Evolutionary conservation across 2,888 invertebrate genomes (phyloP).

Genomic region (Druceiella hillmani): DNA sequence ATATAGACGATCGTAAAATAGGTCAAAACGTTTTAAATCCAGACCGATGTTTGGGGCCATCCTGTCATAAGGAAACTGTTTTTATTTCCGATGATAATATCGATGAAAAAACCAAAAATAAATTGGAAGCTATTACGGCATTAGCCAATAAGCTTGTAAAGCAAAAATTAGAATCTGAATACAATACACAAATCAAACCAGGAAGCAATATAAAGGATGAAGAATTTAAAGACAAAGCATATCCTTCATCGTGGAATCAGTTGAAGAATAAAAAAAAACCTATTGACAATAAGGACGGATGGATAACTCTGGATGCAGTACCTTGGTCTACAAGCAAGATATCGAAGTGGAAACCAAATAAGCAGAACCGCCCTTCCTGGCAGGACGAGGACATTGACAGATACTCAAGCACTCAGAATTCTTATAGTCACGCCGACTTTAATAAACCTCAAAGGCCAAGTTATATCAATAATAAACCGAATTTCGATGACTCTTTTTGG

Average conservation of each 20-base stretch:
- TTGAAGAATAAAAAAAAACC: conserved; percentile 54
- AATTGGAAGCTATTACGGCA: conserved; percentile 41
- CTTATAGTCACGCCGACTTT: conserved; percentile 30
- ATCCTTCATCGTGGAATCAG: conserved; percentile 48
- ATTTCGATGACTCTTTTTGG: conserved; percentile 28
- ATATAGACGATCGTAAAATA: conserved; percentile 1
- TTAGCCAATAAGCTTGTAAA: conserved; percentile 46
- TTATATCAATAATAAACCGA: conserved; percentile 40
- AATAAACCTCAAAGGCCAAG: conserved; percentile 38
- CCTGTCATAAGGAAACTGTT: conserved; percentile 38
- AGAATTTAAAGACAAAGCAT: conserved; percentile 31
- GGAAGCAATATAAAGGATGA: conserved; percentile 31
- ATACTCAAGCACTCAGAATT: conserved; percentile 28
- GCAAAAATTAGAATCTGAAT: conserved; percentile 36
- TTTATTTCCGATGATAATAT: conserved; percentile 33
- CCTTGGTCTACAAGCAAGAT: conserved; percentile 78
- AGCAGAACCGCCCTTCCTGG: conserved; percentile 47
- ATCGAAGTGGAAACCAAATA: conserved; percentile 71
- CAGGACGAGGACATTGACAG: conserved; percentile 34
- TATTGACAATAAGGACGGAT: conserved; percentile 66
- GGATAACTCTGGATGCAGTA: conserved; percentile 72
- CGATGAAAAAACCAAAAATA: conserved; percentile 38
- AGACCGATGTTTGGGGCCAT: conserved; percentile 45
- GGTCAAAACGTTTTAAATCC: conserved; percentile 28
- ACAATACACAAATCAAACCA: conserved; percentile 27